A percentile compares a stretch with the other conserved stretches of the same genome.
These are phyloP conservation scores for Drosophila antonietae DNA, from an alignment of 2,888 invertebrate species.

Conservation along the genomic window DNA sequence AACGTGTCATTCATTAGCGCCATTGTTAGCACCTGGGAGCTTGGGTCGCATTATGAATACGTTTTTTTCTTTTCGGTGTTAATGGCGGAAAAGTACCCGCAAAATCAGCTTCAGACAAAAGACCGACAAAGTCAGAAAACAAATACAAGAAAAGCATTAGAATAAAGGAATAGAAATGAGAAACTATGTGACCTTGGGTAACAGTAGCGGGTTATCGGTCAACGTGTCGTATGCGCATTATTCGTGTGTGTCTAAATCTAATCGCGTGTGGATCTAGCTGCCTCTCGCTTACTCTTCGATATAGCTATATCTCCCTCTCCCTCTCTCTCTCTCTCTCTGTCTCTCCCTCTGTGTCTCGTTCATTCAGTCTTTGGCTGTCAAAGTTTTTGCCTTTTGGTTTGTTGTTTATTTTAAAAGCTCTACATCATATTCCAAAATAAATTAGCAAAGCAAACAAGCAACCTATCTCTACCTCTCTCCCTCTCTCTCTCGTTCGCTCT, in stretches of 20 bases:
- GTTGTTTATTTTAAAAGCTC: constrained; percentile 77
- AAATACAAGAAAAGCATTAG: constrained; percentile 3
- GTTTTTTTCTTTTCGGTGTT: constrained; percentile 27
- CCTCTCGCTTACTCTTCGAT: neutral
- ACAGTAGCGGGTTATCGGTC: constrained; percentile 62
- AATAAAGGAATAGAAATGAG: constrained; percentile 4
- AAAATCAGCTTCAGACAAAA: constrained; percentile 11
- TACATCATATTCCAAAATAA: constrained; percentile 78
- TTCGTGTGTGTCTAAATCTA: constrained; percentile 22
- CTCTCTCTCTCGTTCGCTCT: neutral
- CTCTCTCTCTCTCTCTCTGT: neutral
- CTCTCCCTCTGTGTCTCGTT: neutral
- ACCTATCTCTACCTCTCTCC: constrained; percentile 16
- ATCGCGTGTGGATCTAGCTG: constrained; percentile 17
- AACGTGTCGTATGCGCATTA: constrained; percentile 49
- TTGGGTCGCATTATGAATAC: constrained; percentile 16
- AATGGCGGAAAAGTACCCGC: constrained; percentile 62
- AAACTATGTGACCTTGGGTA: constrained; percentile 47
- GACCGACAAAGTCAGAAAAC: neutral
- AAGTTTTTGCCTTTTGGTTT: constrained; percentile 29
- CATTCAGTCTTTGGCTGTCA: constrained; percentile 39
- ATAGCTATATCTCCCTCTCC: neutral
- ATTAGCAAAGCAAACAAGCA: constrained; percentile 68
- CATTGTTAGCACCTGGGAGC: constrained; percentile 69
- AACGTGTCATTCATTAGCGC: constrained; percentile 73